Evolutionary conservation across 1,140 invertebrate genomes (phyloP), one percentile per base, ranked within the genome.

Genomic region (Hylaeus anthracinus): DNA sequence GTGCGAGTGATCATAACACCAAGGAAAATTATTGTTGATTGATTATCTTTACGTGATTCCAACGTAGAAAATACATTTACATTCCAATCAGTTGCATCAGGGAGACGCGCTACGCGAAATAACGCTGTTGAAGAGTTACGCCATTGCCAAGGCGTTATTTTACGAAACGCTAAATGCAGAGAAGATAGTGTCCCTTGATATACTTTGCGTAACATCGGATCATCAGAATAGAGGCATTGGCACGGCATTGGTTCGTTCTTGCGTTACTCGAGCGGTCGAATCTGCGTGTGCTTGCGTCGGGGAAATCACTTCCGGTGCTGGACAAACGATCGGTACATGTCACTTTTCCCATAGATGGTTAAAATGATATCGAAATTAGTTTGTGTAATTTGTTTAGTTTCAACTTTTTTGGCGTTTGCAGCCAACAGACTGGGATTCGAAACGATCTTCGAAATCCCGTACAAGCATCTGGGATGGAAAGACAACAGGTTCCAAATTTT

Each of bases 211-310:
- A 12, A 56, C 74, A 1, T 26, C 70, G 0, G 26, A 74, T 37
- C 65, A 86, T 71, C 71, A 58, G 12, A 75, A 26, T 0, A 70
- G 60, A 14, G 87, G 83, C 45, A 60, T 89, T 48, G 88, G 77
- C 0, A 88, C 87, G 0, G 78, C 83, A 2, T 73, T 89, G 14
- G 15, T 86, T 3, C 79, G 71, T 39, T 79, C 83, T 41, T 89
- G 82, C 53, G 14, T 89, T 5, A 2, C 10, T 15, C 79, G 71
- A 56, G 64, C 72, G 14, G 70, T 63, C n/a, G 45, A 9, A n/a
- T 4, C 63, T 2, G 9, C 39, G 0, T 8, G 48, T 1, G 66
- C 72, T 5, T 87, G 85, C 26, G 64, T 85, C 45, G 88, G 74
- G 5, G 69, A 71, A 53, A 88, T 89, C 56, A 81, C 83, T 56